Conservation (phyloP, 1,140 invertebrate species). For the Euwallacea fornicatus region DNA sequence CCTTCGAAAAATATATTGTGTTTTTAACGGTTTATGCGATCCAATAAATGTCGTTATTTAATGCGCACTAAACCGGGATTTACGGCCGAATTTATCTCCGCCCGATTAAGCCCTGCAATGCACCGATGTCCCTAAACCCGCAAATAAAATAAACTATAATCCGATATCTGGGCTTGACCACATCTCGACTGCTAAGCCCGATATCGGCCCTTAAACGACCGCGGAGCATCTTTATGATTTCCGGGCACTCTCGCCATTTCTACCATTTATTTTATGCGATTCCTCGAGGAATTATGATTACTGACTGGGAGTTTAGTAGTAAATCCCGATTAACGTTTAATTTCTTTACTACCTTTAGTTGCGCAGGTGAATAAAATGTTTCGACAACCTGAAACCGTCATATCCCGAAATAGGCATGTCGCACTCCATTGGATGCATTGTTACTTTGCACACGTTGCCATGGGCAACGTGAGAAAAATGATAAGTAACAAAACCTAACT, state of each 20-base stretch:
- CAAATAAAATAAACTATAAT: conserved; percentile 16
- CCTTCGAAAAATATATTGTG: conserved; percentile 1
- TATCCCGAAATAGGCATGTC: too few relatives aligned
- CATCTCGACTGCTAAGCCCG: conserved; percentile 13
- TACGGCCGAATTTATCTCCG: conserved; percentile 10
- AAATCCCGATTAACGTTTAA: too few relatives aligned
- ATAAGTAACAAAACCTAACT: too few relatives aligned
- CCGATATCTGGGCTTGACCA: conserved; percentile 14
- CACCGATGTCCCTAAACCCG: neutral
- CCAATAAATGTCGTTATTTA: conserved; percentile 14
- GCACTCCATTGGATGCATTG: too few relatives aligned
- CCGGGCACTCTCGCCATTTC: neutral
- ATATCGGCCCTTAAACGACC: conserved; percentile 1
- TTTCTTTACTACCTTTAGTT: too few relatives aligned
- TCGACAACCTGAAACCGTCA: too few relatives aligned
- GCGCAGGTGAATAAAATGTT: too few relatives aligned
- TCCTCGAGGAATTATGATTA: too few relatives aligned
- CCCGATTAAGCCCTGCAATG: conserved; percentile 3
- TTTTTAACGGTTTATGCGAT: conserved; percentile 14
- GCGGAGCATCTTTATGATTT: conserved; percentile 3
- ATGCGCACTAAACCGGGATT: conserved; percentile 13
- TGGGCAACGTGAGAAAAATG: too few relatives aligned
- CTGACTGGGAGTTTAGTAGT: too few relatives aligned
- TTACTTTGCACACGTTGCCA: too few relatives aligned
- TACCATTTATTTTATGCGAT: neutral